A percentile compares a stretch with the other conserved stretches of the same genome.
Conservation (phyloP, 2,113 vertebrate species). For the Desmodus rotundus region DNA sequence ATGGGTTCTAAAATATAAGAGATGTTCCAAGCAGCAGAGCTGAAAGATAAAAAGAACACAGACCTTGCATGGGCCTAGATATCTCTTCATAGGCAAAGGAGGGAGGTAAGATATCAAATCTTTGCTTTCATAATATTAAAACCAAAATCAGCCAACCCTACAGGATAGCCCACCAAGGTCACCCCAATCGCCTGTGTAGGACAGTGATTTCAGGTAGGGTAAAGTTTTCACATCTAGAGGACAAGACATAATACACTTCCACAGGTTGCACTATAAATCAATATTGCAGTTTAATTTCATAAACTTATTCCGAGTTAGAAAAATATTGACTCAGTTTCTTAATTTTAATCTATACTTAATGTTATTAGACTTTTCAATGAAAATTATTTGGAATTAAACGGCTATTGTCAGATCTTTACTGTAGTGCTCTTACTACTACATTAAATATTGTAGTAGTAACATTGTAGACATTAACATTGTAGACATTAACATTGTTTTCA, state of each 20-base stretch:
- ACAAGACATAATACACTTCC: background rate
- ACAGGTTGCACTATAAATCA: background rate
- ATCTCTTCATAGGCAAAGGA: constrained; percentile 43
- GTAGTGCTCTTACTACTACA: background rate
- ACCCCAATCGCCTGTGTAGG: background rate
- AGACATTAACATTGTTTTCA: background rate
- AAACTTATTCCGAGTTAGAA: background rate
- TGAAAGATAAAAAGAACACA: constrained; percentile 42
- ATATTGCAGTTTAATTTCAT: background rate
- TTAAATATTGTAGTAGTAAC: too few species aligned
- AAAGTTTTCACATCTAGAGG: background rate
- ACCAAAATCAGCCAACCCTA: background rate
- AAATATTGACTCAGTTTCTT: background rate
- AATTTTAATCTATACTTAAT: background rate
- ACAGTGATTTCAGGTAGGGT: background rate
- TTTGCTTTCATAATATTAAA: constrained; percentile 32
- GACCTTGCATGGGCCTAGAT: background rate
- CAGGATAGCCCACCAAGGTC: background rate
- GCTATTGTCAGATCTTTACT: background rate
- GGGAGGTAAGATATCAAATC: constrained; percentile 62
- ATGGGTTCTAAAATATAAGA: constrained; percentile 64
- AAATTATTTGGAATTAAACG: background rate
- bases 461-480: background rate
- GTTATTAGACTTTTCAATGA: background rate
- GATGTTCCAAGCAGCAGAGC: background rate